Conservation (phyloP, 2,797 vertebrate genomes). For the Coendou prehensilis region DNA sequence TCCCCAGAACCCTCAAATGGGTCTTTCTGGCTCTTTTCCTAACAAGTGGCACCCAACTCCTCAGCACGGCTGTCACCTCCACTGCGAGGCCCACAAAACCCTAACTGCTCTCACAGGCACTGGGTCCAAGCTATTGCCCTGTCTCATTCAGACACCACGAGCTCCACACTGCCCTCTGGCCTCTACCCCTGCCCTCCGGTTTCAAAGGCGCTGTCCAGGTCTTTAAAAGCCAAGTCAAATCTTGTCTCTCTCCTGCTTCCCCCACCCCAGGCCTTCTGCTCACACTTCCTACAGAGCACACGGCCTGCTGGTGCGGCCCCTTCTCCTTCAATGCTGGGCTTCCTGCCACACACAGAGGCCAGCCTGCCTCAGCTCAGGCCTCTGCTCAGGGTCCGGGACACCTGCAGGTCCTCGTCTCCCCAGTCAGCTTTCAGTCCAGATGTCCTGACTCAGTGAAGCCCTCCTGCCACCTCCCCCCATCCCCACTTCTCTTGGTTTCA, state of each 20-base stretch:
- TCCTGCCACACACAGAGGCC: neutral
- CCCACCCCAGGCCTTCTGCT: neutral
- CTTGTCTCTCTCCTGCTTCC: neutral
- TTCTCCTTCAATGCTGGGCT: rapidly evolving
- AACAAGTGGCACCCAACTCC: neutral
- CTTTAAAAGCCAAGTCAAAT: neutral
- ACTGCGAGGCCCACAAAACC: rapidly evolving
- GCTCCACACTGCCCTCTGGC: neutral
- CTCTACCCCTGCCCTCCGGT: neutral
- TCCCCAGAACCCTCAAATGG: neutral
- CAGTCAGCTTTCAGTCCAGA: neutral
- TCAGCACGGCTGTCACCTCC: rapidly evolving
- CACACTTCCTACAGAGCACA: neutral
- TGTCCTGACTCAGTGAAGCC: neutral
- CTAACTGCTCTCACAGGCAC: rapidly evolving
- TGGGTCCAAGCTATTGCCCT: neutral
- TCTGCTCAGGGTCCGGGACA: neutral
- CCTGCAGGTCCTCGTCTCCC: neutral
- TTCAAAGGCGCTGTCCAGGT: neutral
- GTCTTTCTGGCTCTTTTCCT: neutral
- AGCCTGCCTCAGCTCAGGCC: neutral
- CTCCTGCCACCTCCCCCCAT: neutral
- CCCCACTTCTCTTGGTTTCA: neutral
- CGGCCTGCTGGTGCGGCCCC: neutral
- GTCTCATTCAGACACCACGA: neutral